These are phyloP conservation scores for Luscinia megarhynchos DNA, from an alignment of 2,797 vertebrate genomes.

Conservation along the genomic window DNA sequence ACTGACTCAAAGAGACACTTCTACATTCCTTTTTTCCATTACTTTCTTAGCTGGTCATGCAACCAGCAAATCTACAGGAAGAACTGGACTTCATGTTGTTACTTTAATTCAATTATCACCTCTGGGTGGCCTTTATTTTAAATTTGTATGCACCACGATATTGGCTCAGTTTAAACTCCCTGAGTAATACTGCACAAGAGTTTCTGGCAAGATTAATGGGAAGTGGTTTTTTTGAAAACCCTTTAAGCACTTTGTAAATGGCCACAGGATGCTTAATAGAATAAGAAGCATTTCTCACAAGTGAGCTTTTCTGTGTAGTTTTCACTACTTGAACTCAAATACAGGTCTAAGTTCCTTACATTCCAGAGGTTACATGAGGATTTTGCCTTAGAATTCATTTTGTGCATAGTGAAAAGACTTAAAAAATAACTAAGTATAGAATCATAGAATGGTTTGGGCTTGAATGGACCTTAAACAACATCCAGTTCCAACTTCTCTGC, in stretches of 20 bases:
- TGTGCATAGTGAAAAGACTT: neutral
- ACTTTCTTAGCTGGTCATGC: neutral
- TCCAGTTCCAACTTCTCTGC: neutral
- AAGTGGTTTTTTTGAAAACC: constrained; percentile 57
- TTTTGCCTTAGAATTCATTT: neutral
- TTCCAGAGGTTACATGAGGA: neutral
- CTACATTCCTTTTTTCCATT: neutral
- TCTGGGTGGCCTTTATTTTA: neutral
- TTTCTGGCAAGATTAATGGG: constrained; percentile 36
- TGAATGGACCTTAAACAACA: neutral
- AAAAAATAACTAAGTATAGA: neutral
- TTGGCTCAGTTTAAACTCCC: constrained; percentile 9
- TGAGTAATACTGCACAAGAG: constrained; percentile 2
- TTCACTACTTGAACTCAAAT: neutral
- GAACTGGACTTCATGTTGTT: neutral
- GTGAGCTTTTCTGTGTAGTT: constrained; percentile 2
- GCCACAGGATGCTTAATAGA: neutral
- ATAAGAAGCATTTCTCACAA: constrained; percentile 10
- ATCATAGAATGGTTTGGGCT: neutral
- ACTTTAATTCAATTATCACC: neutral
- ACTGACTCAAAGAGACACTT: neutral
- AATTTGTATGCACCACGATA: neutral
- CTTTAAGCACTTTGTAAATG: constrained; percentile 48
- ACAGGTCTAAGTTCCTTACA: neutral
- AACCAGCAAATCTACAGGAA: neutral